These are phyloP conservation scores for Drosophila maculinotata DNA, from an alignment of 2,888 invertebrate species.

Conservation along the genomic window DNA sequence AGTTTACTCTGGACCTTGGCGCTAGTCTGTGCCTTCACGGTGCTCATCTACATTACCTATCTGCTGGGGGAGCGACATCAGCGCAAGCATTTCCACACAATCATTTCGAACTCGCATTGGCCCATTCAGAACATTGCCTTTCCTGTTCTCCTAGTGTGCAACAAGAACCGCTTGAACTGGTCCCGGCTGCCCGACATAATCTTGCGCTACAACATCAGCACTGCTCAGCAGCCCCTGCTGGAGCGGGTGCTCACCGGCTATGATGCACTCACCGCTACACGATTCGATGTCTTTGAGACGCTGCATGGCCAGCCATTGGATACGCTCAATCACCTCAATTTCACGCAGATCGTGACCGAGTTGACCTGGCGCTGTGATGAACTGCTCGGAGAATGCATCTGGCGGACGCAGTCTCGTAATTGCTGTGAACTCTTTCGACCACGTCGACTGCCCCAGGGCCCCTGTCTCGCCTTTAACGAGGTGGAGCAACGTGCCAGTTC, in stretches of 20 bases:
- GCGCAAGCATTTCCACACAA: constrained; percentile 75
- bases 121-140: constrained; percentile 80
- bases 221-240: constrained; percentile 56
- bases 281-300: constrained; percentile 63
- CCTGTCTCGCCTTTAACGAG: constrained; percentile 85
- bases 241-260: constrained; percentile 66
- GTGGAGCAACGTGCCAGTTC: constrained; percentile 53
- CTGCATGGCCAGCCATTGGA: constrained; percentile 37
- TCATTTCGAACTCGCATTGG: constrained; percentile 76
- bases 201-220: constrained; percentile 53
- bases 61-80: constrained; percentile 71
- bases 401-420: constrained; percentile 81
- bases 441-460: constrained; percentile 84
- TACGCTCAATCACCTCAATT: constrained; percentile 77
- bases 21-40: constrained; percentile 60
- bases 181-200: constrained; percentile 69
- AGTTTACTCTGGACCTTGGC: constrained; percentile 77
- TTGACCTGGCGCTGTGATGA: constrained; percentile 84
- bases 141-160: constrained; percentile 83
- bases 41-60: constrained; percentile 70
- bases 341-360: constrained; percentile 73
- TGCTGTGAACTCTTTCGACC: constrained; percentile 85
- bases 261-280: constrained; percentile 72
- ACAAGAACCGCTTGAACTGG: constrained; percentile 83
- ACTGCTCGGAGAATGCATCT: constrained; percentile 83